phyloP scores from a whole-genome alignment of 2,797 vertebrate species.

The Anguilla megastoma region DNA sequence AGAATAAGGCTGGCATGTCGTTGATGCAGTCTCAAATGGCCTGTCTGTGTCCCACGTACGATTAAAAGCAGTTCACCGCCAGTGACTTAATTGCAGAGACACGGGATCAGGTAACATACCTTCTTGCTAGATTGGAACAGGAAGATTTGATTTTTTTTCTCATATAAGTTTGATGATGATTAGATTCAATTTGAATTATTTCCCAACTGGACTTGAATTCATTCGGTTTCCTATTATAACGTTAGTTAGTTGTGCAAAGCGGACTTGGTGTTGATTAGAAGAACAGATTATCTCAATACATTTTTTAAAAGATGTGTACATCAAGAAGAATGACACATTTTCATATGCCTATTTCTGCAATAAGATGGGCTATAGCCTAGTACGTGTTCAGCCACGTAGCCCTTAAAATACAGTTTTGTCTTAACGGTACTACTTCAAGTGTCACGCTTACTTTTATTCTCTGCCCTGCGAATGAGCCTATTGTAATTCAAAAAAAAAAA shows the following conservation, averaged over 20 bases:
- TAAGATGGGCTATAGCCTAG: background rate
- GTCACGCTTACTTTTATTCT: background rate
- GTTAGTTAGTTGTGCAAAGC: slow-evolving; percentile 24
- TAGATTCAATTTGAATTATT: slow-evolving; percentile 40
- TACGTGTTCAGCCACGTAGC: background rate
- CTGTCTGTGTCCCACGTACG: background rate
- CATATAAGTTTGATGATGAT: slow-evolving; percentile 18
- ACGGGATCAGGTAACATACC: slow-evolving; percentile 35
- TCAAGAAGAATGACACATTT: background rate
- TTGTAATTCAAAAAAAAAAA: background rate
- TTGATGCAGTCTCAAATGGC: background rate
- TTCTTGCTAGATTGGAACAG: slow-evolving; percentile 21
- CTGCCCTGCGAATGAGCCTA: background rate
- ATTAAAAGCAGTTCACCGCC: slow-evolving; percentile 23
- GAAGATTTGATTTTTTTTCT: slow-evolving; percentile 28
- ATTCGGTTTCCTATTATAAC: slow-evolving; percentile 17
- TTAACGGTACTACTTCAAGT: background rate
- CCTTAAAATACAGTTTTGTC: background rate
- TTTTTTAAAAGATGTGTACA: slow-evolving; percentile 3
- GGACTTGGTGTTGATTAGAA: slow-evolving; percentile 24
- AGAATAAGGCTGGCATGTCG: background rate
- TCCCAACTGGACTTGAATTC: slow-evolving; percentile 31
- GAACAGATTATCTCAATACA: background rate
- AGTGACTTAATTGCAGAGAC: slow-evolving; percentile 34
- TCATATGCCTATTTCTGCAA: background rate